Conservation (phyloP, 2,797 vertebrate species). For the Lepus oiostolus region DNA sequence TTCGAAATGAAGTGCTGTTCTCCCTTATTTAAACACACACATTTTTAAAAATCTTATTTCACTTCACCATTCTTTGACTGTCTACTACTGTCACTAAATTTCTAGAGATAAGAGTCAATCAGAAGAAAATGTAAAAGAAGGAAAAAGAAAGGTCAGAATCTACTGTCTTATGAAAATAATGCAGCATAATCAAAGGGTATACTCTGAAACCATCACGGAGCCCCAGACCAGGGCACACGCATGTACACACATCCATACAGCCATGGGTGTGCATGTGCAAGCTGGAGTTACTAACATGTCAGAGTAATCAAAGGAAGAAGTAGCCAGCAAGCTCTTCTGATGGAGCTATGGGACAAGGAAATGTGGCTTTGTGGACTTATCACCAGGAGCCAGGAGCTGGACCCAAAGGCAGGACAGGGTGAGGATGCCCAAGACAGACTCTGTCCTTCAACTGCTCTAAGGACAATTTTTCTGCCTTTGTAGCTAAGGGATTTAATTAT, state of each 20-base stretch:
- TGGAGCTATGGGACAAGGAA: neutral
- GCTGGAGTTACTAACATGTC: neutral
- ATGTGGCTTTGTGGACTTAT: neutral
- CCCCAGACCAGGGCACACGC: neutral
- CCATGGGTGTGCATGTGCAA: too few relatives aligned
- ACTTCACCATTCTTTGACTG: neutral
- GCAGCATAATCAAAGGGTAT: neutral
- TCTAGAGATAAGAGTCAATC: neutral
- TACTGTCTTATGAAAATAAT: neutral
- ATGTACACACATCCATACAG: neutral
- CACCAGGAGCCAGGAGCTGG: neutral
- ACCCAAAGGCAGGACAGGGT: neutral
- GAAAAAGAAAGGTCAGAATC: neutral
- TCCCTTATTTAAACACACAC: neutral
- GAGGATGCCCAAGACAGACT: neutral
- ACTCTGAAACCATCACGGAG: neutral
- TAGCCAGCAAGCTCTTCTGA: neutral
- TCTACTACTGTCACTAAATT: neutral
- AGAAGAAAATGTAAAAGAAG: neutral
- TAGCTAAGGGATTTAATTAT: neutral
- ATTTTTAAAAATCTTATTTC: neutral
- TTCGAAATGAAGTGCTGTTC: neutral
- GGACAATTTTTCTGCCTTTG: neutral
- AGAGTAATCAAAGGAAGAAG: neutral
- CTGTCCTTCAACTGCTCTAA: neutral